Evolutionary conservation across 37 sponge, comb jelly and placozoan genomes (phyloP), one percentile per base, ranked within the genome.

Genomic region (Bolinopsis microptera): DNA sequence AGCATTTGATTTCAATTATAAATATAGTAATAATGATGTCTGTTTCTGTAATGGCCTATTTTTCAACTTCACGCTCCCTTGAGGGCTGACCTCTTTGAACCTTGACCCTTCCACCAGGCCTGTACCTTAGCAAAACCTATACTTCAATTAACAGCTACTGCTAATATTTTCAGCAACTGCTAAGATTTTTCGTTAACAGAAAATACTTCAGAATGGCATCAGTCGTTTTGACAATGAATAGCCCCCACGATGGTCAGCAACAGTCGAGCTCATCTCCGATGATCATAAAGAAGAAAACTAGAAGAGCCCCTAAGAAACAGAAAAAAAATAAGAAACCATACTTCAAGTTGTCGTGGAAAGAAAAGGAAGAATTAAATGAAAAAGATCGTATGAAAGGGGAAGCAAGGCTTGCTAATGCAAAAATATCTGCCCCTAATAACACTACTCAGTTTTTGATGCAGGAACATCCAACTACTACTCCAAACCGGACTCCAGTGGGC

Each of bases 261-360:
- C 61, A 9, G 0, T 24, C 25, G 1, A 39, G 61, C 30, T 39
- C 61, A 22, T 86, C 90, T 5, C 80, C 80, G 0, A 32, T 77
- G 5, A 77, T 77, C 5, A 39, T 86, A 2, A 86, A 86, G 39
- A 86, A 86, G 90, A 86, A 86, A 86, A 86, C 90, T 36, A 86
- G 90, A 41, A 86, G 90, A 86, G 90, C 90, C 3, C 90, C 90
- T 28, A 86, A 41, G 26, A 86, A 86, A n/a, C 90, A 86, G 61
- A 86, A 86, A 34, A 86, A 86, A 26, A 86, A 41, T 27, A 86
- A 86, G 31, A 86, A 86, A 34, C 90, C 90, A n/a, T 86, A 86
- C 35, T 86, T 86, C 26, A 86, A 86, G 30, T 38, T 86, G 13
- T 41, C 90, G 0, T 86, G 90, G 90, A 41, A 86, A 27, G 90